phyloP scores from a whole-genome alignment of 1,140 invertebrate genomes.

The Macrocentrus cingulum region DNA sequence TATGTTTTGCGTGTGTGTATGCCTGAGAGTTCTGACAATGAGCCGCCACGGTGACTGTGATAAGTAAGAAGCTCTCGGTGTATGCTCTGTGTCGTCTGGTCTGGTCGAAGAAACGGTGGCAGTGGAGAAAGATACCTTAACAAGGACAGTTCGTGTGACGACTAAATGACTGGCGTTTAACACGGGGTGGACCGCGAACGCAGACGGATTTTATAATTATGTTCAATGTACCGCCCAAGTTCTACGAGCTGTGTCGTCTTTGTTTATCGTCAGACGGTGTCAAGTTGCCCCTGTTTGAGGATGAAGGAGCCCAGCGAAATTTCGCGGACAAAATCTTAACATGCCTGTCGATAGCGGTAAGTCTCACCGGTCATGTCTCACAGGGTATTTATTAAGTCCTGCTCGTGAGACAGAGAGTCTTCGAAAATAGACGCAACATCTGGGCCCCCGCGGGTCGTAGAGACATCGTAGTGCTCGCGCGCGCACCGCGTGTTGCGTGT shows the following conservation, averaged over 20 bases:
- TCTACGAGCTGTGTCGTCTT: conserved; percentile 61
- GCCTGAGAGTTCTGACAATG: conserved; percentile 44
- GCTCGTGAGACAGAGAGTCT: conserved; percentile 11
- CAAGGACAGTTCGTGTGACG: conserved; percentile 15
- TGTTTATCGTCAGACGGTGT: conserved; percentile 60
- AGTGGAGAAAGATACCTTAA: conserved; percentile 44
- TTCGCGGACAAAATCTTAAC: conserved; percentile 57
- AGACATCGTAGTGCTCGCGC: conserved; percentile 13
- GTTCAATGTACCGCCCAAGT: conserved; percentile 60
- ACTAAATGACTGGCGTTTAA: conserved; percentile 43
- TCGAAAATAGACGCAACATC: conserved; percentile 47
- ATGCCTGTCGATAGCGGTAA: conserved; percentile 58
- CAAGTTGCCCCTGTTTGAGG: conserved; percentile 60
- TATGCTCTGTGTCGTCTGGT: conserved; percentile 25
- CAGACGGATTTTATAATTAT: conserved; percentile 47
- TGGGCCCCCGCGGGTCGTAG: conserved; percentile 31
- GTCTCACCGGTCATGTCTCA: conserved; percentile 17
- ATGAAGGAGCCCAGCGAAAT: conserved; percentile 55
- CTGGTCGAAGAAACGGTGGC: conserved; percentile 36
- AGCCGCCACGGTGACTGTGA: conserved; percentile 50
- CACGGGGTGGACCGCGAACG: conserved; percentile 33
- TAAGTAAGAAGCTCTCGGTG: conserved; percentile 44
- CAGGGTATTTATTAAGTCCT: not conserved
- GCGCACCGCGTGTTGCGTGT: conserved; percentile 4
- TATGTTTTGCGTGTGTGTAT: not conserved